Evolutionary conservation across 2,797 vertebrate species (phyloP), one percentile per base, ranked within the genome.

Genomic region (Anniella stebbinsi): DNA sequence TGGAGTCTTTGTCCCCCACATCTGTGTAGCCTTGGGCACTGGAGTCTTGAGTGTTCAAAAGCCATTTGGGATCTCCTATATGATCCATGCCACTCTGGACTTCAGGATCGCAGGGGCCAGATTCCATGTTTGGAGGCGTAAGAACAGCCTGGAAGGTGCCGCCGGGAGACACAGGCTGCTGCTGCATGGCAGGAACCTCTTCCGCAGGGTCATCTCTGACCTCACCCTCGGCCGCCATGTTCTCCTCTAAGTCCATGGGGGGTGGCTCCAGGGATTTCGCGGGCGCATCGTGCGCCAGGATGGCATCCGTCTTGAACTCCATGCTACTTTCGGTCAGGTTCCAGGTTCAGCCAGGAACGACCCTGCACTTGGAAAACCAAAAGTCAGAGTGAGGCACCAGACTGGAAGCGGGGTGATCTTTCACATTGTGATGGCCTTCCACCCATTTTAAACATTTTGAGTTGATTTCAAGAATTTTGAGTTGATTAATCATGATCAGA

Each of bases 161-260:
- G 18, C 5, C 10, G 0, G 84, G 72, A 10, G 9, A 1, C 0
- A 13, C 6, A 23, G 0, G 48, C 17, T 5, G 84, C 80, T 41
- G 63, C 0, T 0, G 89, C 1, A 23, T 3, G 67, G 28, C 0
- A 12, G 12, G 30, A 4, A 0, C 28, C 0, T 3, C 3, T 63
- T 1, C 63, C n/a, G 6, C 87, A 0, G 18, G 4, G 25, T 2
- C 28, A 6, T 2, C 2, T 2, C 18, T 28, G 3, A 30, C 28
- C 6, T 57, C 0, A 0, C 23, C 0, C 23, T 1, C 60, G 11
- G 3, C 8, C 1, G 0, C 30, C 0, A 51, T 38, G 38, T 17
- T 82, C 2, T 95, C 92, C 90, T 95, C 96, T 60, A 95, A 73
- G 85, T 97, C 96, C 95, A 96, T 96, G 57, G 91, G 88, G 28